Evolutionary conservation across 2,888 invertebrate genomes (phyloP), one percentile per base, ranked within the genome.

Genomic region (Leucoptera coffeella): DNA sequence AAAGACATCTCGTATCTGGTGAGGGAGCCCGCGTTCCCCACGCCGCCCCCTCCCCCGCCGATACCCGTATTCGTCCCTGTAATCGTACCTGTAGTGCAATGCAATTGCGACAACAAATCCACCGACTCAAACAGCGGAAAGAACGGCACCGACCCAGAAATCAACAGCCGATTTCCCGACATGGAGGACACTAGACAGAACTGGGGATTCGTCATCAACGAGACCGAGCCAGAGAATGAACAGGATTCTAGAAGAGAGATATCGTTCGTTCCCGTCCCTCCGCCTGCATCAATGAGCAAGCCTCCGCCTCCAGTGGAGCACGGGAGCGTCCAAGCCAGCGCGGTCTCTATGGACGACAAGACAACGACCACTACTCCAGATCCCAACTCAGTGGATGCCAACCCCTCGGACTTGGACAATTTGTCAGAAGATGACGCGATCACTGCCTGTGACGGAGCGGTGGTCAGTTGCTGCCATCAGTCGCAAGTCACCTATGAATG

Each of bases 401-500:
- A 17, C 17, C 17, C 17, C 6, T 7, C 17, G 9, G 9, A 17
- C 9, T 9, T 9, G 9, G 17, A 6, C 6, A 17, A 6, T 7
- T 6, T 17, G 9, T 17, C 17, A 6, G 9, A 9, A 7, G 9
- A 9, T 17, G 17, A 17, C 6, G 17, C 17, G n/a, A n/a, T 53
- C 54, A 1, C 45, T 40, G 17, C 30, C 34, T 64, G 65, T 31
- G 64, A 64, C 29, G 42, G 43, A 20, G 62, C 64, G 1, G 43
- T 59, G 2, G 31, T 65, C 3, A 47, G 45, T 14, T 65, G 65
- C 34, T 65, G 65, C 31, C 58, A 55, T 33, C 44, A 43, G 30
- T 34, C 41, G 1, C 37, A 43, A 28, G 42, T 54, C 3, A 47
- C 47, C 2, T 45, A 47, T 28, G 45, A 50, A 8, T 65, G 64